Evolutionary conservation across 2,888 invertebrate species (phyloP).

Genomic region (Dicycla oo): DNA sequence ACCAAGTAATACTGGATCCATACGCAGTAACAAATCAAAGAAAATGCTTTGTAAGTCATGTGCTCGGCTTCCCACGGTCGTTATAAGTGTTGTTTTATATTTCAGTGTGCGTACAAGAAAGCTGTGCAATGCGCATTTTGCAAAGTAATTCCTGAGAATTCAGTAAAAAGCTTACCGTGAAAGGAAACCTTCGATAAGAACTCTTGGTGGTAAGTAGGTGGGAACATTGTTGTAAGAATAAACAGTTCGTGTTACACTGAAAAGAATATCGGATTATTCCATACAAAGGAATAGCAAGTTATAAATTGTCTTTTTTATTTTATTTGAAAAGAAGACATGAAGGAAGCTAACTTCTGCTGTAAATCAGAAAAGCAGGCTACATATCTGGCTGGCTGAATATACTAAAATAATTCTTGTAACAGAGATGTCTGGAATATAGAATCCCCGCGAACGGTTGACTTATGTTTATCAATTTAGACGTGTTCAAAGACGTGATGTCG

Average conservation of each 20-base stretch:
- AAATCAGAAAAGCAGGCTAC: constrained; percentile 26
- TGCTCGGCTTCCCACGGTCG: constrained; percentile 58
- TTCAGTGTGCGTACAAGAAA: constrained; percentile 61
- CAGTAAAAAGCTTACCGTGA: constrained; percentile 52
- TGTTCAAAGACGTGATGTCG: constrained; percentile 66
- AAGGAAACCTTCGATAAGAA: constrained; percentile 32
- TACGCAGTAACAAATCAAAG: constrained; percentile 59
- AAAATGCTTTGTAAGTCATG: constrained; percentile 59
- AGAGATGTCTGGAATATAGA: constrained; percentile 34
- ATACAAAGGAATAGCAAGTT: background rate
- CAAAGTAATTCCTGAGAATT: constrained; percentile 55
- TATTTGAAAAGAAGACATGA: constrained; percentile 5
- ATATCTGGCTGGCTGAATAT: constrained; percentile 28
- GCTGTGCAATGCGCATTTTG: constrained; percentile 65
- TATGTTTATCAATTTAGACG: constrained; percentile 76
- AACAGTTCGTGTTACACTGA: background rate
- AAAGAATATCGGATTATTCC: constrained; percentile 18
- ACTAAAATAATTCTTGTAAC: constrained; percentile 27
- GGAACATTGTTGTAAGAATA: constrained; percentile 6
- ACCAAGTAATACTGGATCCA: constrained; percentile 14
- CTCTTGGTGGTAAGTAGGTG: constrained; percentile 24
- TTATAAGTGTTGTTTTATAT: constrained; percentile 65
- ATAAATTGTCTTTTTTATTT: background rate
- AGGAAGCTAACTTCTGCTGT: constrained; percentile 5
- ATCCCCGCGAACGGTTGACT: constrained; percentile 65